A percentile compares a stretch with the other conserved stretches of the same genome.
Conservation (phyloP, 2,888 invertebrate species). For the Calephelis perditalis region DNA sequence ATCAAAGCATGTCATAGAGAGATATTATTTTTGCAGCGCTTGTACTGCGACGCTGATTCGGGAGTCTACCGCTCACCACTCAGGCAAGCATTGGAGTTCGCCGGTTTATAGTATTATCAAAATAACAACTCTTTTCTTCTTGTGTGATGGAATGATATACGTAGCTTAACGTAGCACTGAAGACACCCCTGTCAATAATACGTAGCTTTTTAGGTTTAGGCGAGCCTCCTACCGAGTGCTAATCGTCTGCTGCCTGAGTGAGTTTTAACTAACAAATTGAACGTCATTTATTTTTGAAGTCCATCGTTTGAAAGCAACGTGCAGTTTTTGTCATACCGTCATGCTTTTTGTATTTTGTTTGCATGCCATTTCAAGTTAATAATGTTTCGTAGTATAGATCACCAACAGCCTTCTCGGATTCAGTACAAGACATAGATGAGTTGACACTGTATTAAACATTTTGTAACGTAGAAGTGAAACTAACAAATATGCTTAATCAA, state of each 20-base stretch:
- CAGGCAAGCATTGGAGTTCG: slow-evolving; percentile 84
- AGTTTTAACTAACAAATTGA: slow-evolving; percentile 66
- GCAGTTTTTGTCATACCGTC: slow-evolving; percentile 50
- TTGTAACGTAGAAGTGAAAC: slow-evolving; percentile 49
- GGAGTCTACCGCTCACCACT: slow-evolving; percentile 86
- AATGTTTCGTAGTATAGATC: slow-evolving; percentile 52
- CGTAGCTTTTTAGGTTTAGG: slow-evolving; percentile 47
- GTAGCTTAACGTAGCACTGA: slow-evolving; percentile 63
- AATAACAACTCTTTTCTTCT: slow-evolving; percentile 67
- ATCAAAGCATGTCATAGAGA: slow-evolving; percentile 71
- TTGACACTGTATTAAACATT: slow-evolving; percentile 34
- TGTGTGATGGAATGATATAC: slow-evolving; percentile 68
- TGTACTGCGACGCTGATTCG: slow-evolving; percentile 84
- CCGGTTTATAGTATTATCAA: slow-evolving; percentile 75
- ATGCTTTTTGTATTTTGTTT: slow-evolving; percentile 67
- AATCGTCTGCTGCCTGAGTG: slow-evolving; percentile 78
- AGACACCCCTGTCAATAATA: slow-evolving; percentile 44
- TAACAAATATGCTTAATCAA: slow-evolving; percentile 55
- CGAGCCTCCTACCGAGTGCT: slow-evolving; percentile 58
- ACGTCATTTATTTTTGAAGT: slow-evolving; percentile 77
- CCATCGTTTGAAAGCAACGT: slow-evolving; percentile 47
- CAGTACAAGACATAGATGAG: slow-evolving; percentile 17
- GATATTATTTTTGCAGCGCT: slow-evolving; percentile 86
- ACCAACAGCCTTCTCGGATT: slow-evolving; percentile 24
- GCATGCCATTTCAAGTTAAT: slow-evolving; percentile 68